Conservation (phyloP, 2,888 invertebrate genomes). For the Thereva nobilitata region DNA sequence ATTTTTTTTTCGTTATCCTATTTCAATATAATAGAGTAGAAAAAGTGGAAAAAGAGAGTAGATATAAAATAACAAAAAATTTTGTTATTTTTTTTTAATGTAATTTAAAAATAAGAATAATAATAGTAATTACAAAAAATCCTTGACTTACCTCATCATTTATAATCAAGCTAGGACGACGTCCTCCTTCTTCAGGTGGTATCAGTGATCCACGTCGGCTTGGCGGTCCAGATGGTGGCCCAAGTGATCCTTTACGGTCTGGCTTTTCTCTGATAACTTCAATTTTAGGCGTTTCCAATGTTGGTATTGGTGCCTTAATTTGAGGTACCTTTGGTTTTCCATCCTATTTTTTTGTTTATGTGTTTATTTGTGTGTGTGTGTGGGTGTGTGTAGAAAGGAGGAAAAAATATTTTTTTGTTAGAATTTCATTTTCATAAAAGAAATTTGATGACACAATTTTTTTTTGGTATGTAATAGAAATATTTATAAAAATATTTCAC, state of each 20-base stretch:
- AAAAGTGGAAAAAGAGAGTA: too few species aligned
- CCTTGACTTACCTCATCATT: constrained; percentile 83
- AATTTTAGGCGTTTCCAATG: constrained; percentile 74
- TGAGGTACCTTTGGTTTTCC: constrained; percentile 64
- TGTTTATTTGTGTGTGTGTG: too few species aligned
- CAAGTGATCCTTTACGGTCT: constrained; percentile 78
- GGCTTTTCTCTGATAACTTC: constrained; percentile 81
- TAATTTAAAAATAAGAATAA: constrained; percentile 6
- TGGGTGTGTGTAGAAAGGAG: background rate
- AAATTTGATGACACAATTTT: too few species aligned
- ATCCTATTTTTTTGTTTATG: constrained; percentile 45
- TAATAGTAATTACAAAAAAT: constrained; percentile 15
- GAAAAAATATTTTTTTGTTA: constrained; percentile 1
- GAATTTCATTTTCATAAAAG: too few species aligned
- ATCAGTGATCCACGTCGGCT: constrained; percentile 84
- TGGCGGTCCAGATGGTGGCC: constrained; percentile 66
- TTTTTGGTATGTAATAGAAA: too few species aligned
- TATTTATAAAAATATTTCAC: too few species aligned
- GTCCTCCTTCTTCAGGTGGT: constrained; percentile 84
- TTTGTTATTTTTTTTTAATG: too few species aligned
- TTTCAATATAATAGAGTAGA: too few species aligned
- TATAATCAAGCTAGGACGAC: constrained; percentile 88
- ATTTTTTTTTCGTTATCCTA: too few species aligned
- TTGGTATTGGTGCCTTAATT: constrained; percentile 68
- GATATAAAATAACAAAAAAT: background rate